Evolutionary conservation across 2,113 vertebrate species (phyloP), one percentile per base, ranked within the genome.

Genomic region (Leptodactylus fuscus): DNA sequence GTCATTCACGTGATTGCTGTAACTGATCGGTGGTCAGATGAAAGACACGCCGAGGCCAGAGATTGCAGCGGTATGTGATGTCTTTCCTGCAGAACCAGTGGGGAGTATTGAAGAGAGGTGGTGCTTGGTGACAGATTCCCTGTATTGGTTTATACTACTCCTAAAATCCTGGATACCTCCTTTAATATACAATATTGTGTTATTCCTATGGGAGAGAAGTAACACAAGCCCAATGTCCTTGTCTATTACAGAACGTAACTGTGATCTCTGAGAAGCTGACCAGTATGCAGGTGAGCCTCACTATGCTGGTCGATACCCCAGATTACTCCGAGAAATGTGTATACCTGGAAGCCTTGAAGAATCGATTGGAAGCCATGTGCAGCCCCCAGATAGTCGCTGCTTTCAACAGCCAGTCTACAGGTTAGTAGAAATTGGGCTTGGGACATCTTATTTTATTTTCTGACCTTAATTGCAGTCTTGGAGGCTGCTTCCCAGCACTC

Each of bases 311-410:
- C 88, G 98, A 99, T 85, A 99, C 98, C 0, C 97, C 97, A 0
- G 97, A 99, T 88, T 99, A 98, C 90, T 98, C 98, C 0, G 98
- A 99, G 86, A 99, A 99, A 89, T 99, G 98, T 12, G 97, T 99
- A 85, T 95, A 99, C 83, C 89, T 99, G 32, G 98, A 99, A 89
- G 97, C 98, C 0, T 89, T 99, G 87, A 99, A 99, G 92, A 99
- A 99, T 91, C 91, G 98, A 0, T 93, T 99, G 85, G 98, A 99
- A 89, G 98, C 98, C 44, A 90, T 99, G 90, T 95, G 97, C 88
- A 99, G 97, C 86, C 95, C 98, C 0, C 97, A 97, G 88, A 99
- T 99, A 0, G 96, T 99, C 0, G 90, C 96, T 0, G 95, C 96
- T 0, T 99, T 99, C 87, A 97, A 94, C 53, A 94, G 96, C 8